Percentiles rank a stretch among this genome's conserved stretches.
Conservation (phyloP, 35 echinoderm and acorn worm species). For the Patiria miniata region DNA sequence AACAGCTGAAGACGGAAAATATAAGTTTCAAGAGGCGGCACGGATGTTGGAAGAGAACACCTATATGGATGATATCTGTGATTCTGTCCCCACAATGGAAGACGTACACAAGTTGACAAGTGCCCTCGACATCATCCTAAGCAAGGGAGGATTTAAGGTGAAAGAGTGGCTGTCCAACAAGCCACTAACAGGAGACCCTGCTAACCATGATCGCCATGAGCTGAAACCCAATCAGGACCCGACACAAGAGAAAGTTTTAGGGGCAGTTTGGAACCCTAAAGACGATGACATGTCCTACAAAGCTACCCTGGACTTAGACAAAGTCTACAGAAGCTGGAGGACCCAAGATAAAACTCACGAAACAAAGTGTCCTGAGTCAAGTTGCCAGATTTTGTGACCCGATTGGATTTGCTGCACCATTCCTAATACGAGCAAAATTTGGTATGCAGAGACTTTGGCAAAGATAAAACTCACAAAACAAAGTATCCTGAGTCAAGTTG, state of each 20-base stretch:
- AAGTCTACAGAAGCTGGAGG: too few species aligned
- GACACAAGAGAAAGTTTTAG: constrained; percentile 54
- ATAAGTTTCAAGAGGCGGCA: constrained; percentile 22
- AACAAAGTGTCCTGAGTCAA: too few species aligned
- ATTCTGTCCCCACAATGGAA: constrained; percentile 27
- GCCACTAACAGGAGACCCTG: neutral
- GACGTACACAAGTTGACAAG: constrained; percentile 44
- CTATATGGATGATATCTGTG: constrained; percentile 73
- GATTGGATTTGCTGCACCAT: too few species aligned
- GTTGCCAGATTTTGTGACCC: too few species aligned
- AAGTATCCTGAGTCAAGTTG: too few species aligned
- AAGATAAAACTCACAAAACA: too few species aligned
- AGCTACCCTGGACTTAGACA: too few species aligned
- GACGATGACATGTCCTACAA: too few species aligned
- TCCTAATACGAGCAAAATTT: too few species aligned
- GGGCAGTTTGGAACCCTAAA: constrained; percentile 30
- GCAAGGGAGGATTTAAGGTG: constrained; percentile 54
- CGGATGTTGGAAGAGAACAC: neutral
- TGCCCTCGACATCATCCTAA: constrained; percentile 43
- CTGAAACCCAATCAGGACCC: neutral
- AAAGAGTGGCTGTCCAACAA: constrained; percentile 56
- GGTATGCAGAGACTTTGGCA: too few species aligned
- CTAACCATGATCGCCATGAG: neutral
- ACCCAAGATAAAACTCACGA: too few species aligned
- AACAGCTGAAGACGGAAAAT: constrained; percentile 21